A percentile compares a stretch with the other conserved stretches of the same genome.
Evolutionary conservation across 2,888 invertebrate genomes (phyloP).

Genomic region (Phyllotreta striolata): DNA sequence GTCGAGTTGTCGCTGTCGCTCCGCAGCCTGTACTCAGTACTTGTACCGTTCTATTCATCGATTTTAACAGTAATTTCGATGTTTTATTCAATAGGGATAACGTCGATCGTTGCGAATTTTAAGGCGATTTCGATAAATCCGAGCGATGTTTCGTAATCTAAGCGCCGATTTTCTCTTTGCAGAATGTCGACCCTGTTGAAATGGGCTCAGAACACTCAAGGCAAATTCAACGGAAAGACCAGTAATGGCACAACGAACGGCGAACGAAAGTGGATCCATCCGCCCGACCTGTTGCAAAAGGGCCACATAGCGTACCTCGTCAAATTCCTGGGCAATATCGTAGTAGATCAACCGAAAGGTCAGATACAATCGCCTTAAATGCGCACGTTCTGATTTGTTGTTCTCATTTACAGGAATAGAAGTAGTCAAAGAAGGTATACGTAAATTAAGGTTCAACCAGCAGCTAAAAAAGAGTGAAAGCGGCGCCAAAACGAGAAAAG

Average conservation of each 20-base stretch:
- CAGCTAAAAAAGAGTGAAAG: slow-evolving; percentile 91
- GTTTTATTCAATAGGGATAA: too few relatives aligned
- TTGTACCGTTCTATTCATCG: background rate
- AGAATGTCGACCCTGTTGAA: slow-evolving; percentile 61
- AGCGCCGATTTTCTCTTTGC: slow-evolving; percentile 26
- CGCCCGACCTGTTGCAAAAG: slow-evolving; percentile 90
- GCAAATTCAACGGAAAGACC: slow-evolving; percentile 56
- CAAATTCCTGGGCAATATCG: slow-evolving; percentile 95
- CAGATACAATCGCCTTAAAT: slow-evolving; percentile 14
- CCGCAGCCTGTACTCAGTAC: background rate
- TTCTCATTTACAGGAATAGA: slow-evolving; percentile 73
- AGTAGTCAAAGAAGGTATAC: slow-evolving; percentile 96
- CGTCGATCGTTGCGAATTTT: too few relatives aligned
- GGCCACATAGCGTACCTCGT: slow-evolving; percentile 98
- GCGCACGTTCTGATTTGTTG: background rate
- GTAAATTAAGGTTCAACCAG: slow-evolving; percentile 93
- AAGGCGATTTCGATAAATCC: too few relatives aligned
- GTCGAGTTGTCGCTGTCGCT: slow-evolving; percentile 3
- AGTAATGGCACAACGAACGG: slow-evolving; percentile 55
- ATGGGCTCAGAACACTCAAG: slow-evolving; percentile 62
- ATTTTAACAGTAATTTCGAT: too few relatives aligned
- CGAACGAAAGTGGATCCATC: slow-evolving; percentile 86
- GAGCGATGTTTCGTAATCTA: background rate
- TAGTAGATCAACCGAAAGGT: slow-evolving; percentile 94
- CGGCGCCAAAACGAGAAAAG: slow-evolving; percentile 88